Conservation (phyloP, 2,113 vertebrate species). For the Petrocephalus zakoni region DNA sequence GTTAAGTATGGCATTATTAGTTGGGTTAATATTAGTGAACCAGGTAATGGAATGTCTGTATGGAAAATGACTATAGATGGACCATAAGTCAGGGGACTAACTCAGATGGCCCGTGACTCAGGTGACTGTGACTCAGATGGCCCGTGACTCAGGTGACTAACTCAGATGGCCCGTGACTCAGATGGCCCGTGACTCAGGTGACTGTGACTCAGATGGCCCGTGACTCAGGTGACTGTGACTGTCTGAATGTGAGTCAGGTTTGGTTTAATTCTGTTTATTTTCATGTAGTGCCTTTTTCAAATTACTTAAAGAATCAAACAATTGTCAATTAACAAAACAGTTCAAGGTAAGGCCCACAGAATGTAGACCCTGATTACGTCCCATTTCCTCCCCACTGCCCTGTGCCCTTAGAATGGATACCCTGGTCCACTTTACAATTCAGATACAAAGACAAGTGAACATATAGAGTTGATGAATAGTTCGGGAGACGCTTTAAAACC, state of each 20-base stretch:
- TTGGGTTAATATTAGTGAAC: neutral
- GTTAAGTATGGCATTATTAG: neutral
- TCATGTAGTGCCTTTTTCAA: neutral
- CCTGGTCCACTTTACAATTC: neutral
- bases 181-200: neutral
- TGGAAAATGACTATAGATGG: neutral
- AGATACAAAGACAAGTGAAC: too few relatives aligned
- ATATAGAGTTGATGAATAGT: too few relatives aligned
- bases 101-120: neutral
- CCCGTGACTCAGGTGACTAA: too few relatives aligned
- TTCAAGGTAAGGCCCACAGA: neutral
- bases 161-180: too few relatives aligned
- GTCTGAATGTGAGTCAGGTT: too few relatives aligned
- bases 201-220: neutral
- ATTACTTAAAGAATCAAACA: neutral
- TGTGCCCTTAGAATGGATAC: neutral
- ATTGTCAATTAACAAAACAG: neutral
- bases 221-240: too few relatives aligned
- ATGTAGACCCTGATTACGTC: too few relatives aligned
- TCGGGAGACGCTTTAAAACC: neutral
- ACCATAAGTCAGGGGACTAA: neutral
- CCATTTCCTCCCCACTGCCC: too few relatives aligned
- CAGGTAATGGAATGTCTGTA: neutral
- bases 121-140: neutral
- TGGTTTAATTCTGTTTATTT: neutral